phyloP scores from a whole-genome alignment of 2,113 vertebrate genomes.

The Heptranchias perlo region DNA sequence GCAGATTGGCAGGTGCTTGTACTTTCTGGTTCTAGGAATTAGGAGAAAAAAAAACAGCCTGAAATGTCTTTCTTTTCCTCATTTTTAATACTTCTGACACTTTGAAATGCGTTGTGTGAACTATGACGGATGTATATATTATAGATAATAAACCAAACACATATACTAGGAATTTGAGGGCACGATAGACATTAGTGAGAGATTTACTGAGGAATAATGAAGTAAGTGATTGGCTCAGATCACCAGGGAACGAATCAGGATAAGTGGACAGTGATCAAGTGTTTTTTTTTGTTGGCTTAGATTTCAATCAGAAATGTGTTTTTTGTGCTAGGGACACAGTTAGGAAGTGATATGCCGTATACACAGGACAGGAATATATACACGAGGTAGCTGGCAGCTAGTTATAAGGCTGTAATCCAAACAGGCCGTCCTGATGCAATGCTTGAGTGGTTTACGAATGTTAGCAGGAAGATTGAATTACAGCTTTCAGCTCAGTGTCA shows the following conservation, averaged over 20 bases:
- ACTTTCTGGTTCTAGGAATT: not conserved
- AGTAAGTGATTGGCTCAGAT: not conserved
- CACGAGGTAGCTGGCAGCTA: not conserved
- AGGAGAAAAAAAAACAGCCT: not conserved
- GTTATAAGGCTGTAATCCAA: not conserved
- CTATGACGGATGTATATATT: not conserved
- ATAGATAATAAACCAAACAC: not conserved
- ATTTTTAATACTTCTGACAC: not conserved
- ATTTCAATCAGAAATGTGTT: not conserved
- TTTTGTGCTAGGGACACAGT: not conserved
- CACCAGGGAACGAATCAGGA: not conserved
- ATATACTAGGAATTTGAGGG: not conserved
- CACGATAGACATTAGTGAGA: not conserved
- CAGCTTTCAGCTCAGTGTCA: not conserved
- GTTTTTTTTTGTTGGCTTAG: not conserved
- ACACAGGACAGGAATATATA: not conserved
- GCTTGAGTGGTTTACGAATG: not conserved
- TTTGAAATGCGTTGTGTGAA: not conserved
- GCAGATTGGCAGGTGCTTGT: not conserved
- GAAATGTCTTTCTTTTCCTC: not conserved
- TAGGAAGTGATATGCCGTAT: not conserved
- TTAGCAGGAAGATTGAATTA: conserved; percentile 15
- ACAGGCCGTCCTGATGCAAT: not conserved
- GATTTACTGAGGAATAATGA: not conserved
- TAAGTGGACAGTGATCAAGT: not conserved